Evolutionary conservation across 35 echinoderm and acorn worm genomes (phyloP).

Genomic region (Hemicentrotus pulcherrimus): DNA sequence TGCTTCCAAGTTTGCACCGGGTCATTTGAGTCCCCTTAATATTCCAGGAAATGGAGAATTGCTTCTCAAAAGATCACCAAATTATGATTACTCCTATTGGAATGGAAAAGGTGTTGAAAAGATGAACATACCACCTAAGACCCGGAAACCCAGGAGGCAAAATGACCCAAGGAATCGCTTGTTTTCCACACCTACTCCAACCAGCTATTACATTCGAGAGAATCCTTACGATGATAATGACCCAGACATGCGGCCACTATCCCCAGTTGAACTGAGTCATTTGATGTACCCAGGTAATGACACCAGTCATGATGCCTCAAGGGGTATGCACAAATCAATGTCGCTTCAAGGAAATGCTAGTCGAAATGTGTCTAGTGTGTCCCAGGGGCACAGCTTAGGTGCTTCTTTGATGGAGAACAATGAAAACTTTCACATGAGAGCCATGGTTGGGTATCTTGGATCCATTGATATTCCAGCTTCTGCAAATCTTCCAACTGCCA

Average conservation of each 20-base stretch:
- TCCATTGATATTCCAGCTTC: constrained; percentile 97
- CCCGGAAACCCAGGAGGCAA: constrained; percentile 56
- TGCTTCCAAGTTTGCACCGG: constrained; percentile 86
- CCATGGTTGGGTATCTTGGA: constrained; percentile 92
- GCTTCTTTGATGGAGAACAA: constrained; percentile 27
- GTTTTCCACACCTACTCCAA: constrained; percentile 40
- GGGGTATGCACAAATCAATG: constrained; percentile 15
- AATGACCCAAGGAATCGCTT: constrained; percentile 49
- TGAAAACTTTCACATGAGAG: constrained; percentile 48
- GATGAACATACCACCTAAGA: constrained; percentile 48
- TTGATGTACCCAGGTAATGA: constrained; percentile 78
- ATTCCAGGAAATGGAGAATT: constrained; percentile 62
- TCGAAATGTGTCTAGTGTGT: not conserved
- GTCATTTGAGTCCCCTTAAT: constrained; percentile 93
- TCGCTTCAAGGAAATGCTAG: not conserved
- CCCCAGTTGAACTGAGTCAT: constrained; percentile 87
- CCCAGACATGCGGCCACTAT: constrained; percentile 70
- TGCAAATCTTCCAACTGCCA: constrained; percentile 94
- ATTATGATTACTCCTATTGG: constrained; percentile 78
- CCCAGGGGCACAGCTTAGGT: constrained; percentile 15
- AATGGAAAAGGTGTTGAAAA: constrained; percentile 63
- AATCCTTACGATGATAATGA: constrained; percentile 72
- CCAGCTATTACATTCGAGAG: constrained; percentile 66
- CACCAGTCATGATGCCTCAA: not conserved
- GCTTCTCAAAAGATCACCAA: constrained; percentile 55